A percentile compares a stretch with the other conserved stretches of the same genome.
These are phyloP conservation scores for Calyptomena viridis DNA, from an alignment of 2,113 vertebrate genomes.

Conservation along the genomic window DNA sequence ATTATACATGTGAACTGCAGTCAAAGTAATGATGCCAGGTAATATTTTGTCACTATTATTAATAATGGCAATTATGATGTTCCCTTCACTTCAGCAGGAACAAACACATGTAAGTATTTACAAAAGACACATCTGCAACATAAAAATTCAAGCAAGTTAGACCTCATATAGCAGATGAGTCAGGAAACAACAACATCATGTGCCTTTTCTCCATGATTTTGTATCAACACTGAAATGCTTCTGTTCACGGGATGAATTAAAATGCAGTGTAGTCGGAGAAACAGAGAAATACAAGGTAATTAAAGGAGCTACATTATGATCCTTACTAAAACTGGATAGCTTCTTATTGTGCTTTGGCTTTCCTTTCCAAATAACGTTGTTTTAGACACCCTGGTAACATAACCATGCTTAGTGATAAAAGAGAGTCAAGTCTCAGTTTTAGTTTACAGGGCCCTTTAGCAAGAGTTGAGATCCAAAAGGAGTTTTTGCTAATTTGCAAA, in stretches of 20 bases:
- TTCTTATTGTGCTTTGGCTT: background rate
- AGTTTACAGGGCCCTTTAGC: background rate
- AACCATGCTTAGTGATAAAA: background rate
- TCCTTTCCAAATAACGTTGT: background rate
- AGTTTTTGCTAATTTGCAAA: background rate
- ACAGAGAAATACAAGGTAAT: background rate
- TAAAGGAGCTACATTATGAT: background rate
- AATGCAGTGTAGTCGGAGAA: background rate
- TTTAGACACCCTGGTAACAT: background rate
- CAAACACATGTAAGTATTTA: background rate
- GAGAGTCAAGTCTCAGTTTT: background rate
- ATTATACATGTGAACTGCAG: background rate
- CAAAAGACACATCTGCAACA: background rate
- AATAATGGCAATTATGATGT: background rate
- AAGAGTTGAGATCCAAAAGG: background rate
- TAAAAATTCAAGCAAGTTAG: background rate
- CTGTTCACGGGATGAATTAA: background rate
- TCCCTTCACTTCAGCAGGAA: background rate
- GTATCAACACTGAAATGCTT: background rate
- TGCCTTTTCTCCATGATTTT: background rate
- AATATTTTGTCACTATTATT: constrained; percentile 19
- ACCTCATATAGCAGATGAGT: background rate
- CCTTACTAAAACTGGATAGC: background rate
- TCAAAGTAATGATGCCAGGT: constrained; percentile 9
- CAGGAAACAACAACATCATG: background rate